Evolutionary conservation across 1,140 invertebrate species (phyloP).

Genomic region (Drosophila lowei): DNA sequence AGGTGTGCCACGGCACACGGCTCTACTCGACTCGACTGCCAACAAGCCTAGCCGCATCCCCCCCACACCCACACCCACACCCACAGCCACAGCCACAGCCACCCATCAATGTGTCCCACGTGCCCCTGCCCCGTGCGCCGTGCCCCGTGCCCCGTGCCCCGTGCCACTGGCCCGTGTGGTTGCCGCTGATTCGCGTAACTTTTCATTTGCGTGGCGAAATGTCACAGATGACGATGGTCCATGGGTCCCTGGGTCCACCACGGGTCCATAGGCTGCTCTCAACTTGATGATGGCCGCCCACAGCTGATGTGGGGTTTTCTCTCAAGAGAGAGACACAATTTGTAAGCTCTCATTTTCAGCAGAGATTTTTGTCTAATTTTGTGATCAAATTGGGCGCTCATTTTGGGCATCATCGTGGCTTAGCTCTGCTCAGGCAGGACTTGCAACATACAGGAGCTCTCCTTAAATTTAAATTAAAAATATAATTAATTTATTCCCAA

Average conservation of each 20-base stretch:
- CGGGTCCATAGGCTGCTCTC: background rate
- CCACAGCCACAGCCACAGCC: too few relatives aligned
- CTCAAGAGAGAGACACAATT: too few relatives aligned
- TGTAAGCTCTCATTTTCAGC: too few relatives aligned
- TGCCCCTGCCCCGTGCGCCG: background rate
- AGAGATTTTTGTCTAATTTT: too few relatives aligned
- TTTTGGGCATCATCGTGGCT: too few relatives aligned
- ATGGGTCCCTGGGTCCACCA: background rate
- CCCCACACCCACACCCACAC: background rate
- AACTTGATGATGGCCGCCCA: constrained; percentile 16
- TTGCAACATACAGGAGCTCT: too few relatives aligned
- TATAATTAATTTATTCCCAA: too few relatives aligned
- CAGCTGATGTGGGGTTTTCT: background rate
- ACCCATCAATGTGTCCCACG: constrained; percentile 1
- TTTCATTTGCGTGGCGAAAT: constrained; percentile 48
- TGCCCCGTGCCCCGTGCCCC: background rate
- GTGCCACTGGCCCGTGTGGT: background rate
- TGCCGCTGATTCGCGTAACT: constrained; percentile 45
- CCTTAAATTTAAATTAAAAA: too few relatives aligned
- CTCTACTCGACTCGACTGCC: background rate
- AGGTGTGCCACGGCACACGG: constrained; percentile 43
- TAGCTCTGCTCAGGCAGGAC: too few relatives aligned
- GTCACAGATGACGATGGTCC: constrained; percentile 44
- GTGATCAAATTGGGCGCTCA: too few relatives aligned
- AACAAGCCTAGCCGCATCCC: constrained; percentile 11